Conservation (phyloP, 2,113 vertebrate species). For the Lycocorax pyrrhopterus region DNA sequence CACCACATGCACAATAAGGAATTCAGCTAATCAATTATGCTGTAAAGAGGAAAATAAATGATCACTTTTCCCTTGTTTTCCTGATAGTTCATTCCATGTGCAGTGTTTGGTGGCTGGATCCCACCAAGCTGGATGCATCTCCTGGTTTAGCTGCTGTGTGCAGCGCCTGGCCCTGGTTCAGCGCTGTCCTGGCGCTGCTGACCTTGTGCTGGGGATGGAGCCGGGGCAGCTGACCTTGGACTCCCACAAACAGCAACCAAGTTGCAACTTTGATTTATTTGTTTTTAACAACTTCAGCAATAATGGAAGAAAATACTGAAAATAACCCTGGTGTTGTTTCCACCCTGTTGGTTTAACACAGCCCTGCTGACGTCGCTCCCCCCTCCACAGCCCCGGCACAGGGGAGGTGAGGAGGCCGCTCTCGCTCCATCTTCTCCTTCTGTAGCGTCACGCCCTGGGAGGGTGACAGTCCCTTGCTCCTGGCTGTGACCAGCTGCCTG, state of each 20-base stretch:
- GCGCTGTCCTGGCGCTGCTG: fast-evolving
- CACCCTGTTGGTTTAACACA: background rate
- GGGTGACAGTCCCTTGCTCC: background rate
- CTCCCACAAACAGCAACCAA: background rate
- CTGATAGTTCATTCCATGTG: fast-evolving
- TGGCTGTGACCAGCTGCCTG: background rate
- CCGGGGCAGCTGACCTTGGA: background rate
- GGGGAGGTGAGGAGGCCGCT: too few species aligned
- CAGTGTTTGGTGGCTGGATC: fast-evolving
- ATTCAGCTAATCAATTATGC: fast-evolving
- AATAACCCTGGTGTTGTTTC: fast-evolving
- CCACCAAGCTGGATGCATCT: fast-evolving
- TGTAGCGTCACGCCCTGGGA: fast-evolving
- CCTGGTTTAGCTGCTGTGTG: fast-evolving
- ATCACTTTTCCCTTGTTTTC: background rate
- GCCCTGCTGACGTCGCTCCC: fast-evolving
- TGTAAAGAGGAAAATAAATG: fast-evolving
- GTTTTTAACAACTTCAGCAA: background rate
- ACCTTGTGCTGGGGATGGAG: too few species aligned
- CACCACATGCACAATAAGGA: fast-evolving
- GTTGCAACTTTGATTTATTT: background rate
- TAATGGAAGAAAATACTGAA: background rate
- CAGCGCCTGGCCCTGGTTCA: fast-evolving
- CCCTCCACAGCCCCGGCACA: too few species aligned
- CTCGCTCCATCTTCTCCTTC: background rate